A percentile compares a stretch with the other conserved stretches of the same genome.
Conservation (phyloP, 1,140 invertebrate species). For the Bathynomus jamesi region DNA sequence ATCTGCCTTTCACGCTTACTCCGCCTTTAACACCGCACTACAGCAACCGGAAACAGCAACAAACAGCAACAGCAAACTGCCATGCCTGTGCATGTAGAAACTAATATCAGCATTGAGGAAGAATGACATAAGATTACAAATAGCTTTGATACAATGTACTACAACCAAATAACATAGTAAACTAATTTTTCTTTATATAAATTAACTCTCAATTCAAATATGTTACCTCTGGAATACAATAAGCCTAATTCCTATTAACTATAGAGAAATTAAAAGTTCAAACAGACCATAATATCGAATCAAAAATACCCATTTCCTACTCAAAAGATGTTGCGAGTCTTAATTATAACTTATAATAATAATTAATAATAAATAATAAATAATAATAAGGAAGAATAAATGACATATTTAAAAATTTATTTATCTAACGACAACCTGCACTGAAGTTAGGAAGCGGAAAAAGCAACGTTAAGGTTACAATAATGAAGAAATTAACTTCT, state of each 20-base stretch:
- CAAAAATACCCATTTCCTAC: too few species aligned
- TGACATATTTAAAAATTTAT: background rate
- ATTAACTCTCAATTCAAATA: too few species aligned
- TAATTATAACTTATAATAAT: background rate
- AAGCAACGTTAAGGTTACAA: too few species aligned
- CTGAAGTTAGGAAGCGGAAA: too few species aligned
- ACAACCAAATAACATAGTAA: too few species aligned
- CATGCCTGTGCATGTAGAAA: background rate
- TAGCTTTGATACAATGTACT: background rate
- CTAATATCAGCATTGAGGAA: background rate
- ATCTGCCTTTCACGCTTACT: background rate
- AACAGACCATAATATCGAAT: too few species aligned
- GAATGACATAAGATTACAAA: background rate
- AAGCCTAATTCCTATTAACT: too few species aligned
- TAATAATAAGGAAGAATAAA: background rate
- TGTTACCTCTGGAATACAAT: too few species aligned
- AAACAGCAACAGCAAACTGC: slow-evolving; percentile 1
- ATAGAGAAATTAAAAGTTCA: too few species aligned
- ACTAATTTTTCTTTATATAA: too few species aligned
- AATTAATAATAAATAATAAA: background rate
- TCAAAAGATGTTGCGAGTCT: too few species aligned
- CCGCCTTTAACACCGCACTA: background rate
- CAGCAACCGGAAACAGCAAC: background rate
- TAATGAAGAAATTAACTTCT: too few species aligned
- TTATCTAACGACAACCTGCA: background rate